phyloP scores from a whole-genome alignment of 2,888 invertebrate genomes.

The Saturnia pavonia region DNA sequence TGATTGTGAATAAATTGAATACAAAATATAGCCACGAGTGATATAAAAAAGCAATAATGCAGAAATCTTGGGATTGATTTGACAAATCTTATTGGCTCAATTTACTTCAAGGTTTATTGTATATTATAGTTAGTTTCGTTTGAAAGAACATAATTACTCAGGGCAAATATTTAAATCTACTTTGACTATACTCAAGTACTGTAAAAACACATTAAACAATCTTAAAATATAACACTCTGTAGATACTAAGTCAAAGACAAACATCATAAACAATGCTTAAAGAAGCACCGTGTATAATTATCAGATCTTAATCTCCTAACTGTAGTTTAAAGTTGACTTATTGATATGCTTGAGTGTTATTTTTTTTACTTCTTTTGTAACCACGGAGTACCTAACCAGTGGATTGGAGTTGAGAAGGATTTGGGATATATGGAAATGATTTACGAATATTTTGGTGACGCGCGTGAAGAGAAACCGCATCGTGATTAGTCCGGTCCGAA shows the following conservation, averaged over 20 bases:
- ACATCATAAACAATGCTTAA: slow-evolving; percentile 63
- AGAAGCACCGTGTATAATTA: slow-evolving; percentile 60
- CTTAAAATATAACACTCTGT: slow-evolving; percentile 57
- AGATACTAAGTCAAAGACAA: slow-evolving; percentile 55
- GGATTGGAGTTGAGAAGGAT: background rate
- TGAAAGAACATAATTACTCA: background rate
- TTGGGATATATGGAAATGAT: background rate
- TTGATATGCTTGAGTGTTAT: slow-evolving; percentile 45
- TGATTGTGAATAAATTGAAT: no score
- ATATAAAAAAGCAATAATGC: no score
- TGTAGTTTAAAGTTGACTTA: slow-evolving; percentile 52
- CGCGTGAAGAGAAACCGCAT: background rate
- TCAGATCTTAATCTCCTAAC: slow-evolving; percentile 64
- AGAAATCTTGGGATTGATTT: no score
- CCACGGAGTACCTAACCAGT: background rate
- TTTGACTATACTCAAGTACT: slow-evolving; percentile 39
- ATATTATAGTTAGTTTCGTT: background rate
- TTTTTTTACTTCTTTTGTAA: slow-evolving; percentile 26
- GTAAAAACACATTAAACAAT: slow-evolving; percentile 65
- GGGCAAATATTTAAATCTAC: background rate
- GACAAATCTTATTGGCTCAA: no score
- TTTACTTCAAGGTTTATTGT: no score
- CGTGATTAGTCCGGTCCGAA: background rate
- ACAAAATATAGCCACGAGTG: no score
- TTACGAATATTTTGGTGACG: no score